Evolutionary conservation across 1,140 invertebrate species (phyloP).

Genomic region (Chrysomallon squamiferum): DNA sequence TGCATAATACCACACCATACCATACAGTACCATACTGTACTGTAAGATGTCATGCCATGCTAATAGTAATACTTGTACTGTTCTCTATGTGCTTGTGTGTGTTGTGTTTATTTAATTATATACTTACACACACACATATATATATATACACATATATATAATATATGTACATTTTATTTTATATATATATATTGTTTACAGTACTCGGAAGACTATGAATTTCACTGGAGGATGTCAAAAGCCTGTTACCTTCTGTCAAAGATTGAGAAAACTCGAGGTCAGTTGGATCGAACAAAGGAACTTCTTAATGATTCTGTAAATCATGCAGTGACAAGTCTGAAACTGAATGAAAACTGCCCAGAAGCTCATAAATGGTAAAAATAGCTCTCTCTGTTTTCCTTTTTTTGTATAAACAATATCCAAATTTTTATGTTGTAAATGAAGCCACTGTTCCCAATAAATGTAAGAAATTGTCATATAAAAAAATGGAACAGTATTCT

Average conservation of each 20-base stretch:
- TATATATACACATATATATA: background rate
- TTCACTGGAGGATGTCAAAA: constrained; percentile 76
- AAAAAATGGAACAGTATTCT: background rate
- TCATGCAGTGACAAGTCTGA: constrained; percentile 70
- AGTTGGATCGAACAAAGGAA: constrained; percentile 67
- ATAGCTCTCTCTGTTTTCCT: background rate
- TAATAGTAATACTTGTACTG: background rate
- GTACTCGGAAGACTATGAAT: constrained; percentile 33
- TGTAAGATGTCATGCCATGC: too few species aligned
- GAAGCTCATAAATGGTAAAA: constrained; percentile 79
- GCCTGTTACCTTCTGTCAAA: constrained; percentile 67
- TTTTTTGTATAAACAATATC: background rate
- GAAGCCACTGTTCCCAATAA: background rate
- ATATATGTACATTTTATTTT: background rate
- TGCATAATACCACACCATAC: background rate
- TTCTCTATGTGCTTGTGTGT: too few species aligned
- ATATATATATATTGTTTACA: background rate
- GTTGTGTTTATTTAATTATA: too few species aligned
- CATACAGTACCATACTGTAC: too few species aligned
- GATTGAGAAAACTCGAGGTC: constrained; percentile 62
- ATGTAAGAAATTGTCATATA: background rate
- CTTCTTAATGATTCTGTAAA: constrained; percentile 70
- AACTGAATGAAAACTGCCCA: constrained; percentile 66
- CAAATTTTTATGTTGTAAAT: background rate
- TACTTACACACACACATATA: too few species aligned